Evolutionary conservation across 2,888 invertebrate species (phyloP), one percentile per base, ranked within the genome.

Genomic region (Leucophora obtusa): DNA sequence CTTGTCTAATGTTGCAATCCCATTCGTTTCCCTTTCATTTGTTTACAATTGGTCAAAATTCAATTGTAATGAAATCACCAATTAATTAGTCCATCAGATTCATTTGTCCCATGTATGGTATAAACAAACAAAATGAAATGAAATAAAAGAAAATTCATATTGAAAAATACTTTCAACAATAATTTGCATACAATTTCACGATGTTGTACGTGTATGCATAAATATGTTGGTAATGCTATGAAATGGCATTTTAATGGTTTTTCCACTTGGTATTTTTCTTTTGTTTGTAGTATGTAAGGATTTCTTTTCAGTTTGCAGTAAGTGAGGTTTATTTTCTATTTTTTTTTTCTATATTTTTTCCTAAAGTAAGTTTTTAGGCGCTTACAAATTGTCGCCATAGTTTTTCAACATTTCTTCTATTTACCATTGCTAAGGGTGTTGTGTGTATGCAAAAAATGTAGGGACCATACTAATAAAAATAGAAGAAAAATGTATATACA

Each of bases 201-300:
- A 65, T 53, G 63, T 24, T 53, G 53, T 65, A 73, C 69, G 70
- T 73, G 65, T 69, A 69, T 76, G 59, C 80, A 76, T 69, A 81
- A 81, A 81, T 74, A 80, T 76, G 72, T 76, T 51, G 68, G 28
- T 63, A 80, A 70, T 74, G 56, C 77, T 74, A 50, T 70, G 69
- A 80, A 83, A 84, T 84, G 83, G 83, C 82, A 83, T 84, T 84
- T 83, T 84, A 84, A 84, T 84, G 84, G 83, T 76, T 83, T 82
- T 77, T 79, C 81, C 79, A 82, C 83, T 82, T 82, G 82, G 72
- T 53, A 82, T 79, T 83, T 73, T 66, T 66, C 33, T 24, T 14
- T 43, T 50, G 8, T 51, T 11, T n/a, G 9, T 59, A 58, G 17
- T 53, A 18, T 28, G 33, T 21, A 62, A 63, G 58, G 15, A 58